A percentile compares a stretch with the other conserved stretches of the same genome.
Evolutionary conservation across 2,113 vertebrate species (phyloP).

Genomic region (Macroglossus sobrinus): DNA sequence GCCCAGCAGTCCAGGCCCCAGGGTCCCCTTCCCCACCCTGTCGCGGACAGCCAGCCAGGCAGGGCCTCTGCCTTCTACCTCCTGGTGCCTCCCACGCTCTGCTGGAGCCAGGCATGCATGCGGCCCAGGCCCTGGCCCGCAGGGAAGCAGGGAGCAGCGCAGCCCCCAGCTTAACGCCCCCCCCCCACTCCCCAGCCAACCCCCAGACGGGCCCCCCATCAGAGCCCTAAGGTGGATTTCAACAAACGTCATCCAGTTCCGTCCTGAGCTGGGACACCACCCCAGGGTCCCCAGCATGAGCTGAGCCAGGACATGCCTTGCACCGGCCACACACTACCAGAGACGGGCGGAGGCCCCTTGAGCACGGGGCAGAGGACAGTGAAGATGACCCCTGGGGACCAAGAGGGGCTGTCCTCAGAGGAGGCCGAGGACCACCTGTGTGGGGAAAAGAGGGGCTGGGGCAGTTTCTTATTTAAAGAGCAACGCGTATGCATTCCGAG

Average conservation of each 20-base stretch:
- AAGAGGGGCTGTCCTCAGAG: not conserved
- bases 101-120: not conserved
- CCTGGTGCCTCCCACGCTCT: conserved; percentile 38
- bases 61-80: conserved; percentile 79
- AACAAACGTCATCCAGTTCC: not conserved
- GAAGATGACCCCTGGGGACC: not conserved
- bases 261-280: not conserved
- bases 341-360: not conserved
- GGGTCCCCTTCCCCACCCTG: not conserved
- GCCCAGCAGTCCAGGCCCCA: not conserved
- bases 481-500: not conserved
- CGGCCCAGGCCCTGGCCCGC: not conserved
- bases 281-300: not conserved
- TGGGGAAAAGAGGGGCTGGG: not conserved
- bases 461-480: conserved; percentile 15
- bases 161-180: not conserved
- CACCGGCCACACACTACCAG: not conserved
- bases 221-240: not conserved
- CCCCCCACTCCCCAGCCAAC: not conserved
- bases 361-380: not conserved
- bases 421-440: not conserved
- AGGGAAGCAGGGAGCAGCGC: not conserved
- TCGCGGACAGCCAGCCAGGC: conserved; percentile 13
- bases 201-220: not conserved
- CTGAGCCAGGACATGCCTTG: not conserved